Evolutionary conservation across 2,113 vertebrate genomes (phyloP), one percentile per base, ranked within the genome.

Genomic region (Desmodus rotundus): DNA sequence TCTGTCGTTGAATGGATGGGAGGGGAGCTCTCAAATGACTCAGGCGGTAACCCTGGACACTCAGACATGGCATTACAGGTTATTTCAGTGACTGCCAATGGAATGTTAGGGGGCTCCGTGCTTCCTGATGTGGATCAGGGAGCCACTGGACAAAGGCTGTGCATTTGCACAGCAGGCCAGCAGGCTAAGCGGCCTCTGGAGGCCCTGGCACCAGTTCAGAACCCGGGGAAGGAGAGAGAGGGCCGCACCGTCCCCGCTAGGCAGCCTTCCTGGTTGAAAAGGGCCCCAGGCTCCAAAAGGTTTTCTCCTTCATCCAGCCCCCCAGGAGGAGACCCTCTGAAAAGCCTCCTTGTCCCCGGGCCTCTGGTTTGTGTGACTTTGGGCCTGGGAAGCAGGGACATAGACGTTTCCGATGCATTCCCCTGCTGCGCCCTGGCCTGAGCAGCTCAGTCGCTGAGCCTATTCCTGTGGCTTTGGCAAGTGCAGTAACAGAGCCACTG

Each of bases 11-110:
- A 74, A 45, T 2, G 22, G 65, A 38, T 28, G 31, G 84, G 45
- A n/a, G 85, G 94, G 85, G 77, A 28, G 26, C 38, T 33, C 41
- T 1, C 73, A 56, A 94, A 80, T 58, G 28, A 41, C 88, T 50
- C 93, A 70, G 89, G 77, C 63, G 95, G 95, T 74, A 24, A 77
- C 41, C 31, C 24, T 82, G 77, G 56, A 45, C 85, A 83, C 50
- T 74, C 81, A 24, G 87, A 78, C 28, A 0, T 0, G 7, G 26
- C 52, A 47, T 56, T 87, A 3, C 47, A 65, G 73, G 52, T 77
- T 91, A 84, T 94, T 93, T 95, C 82, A 84, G 8, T 5, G 20
- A 8, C 0, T 1, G 45, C 63, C 81, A 65, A 7, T 1, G 58
- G 45, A 50, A 43, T 15, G 3, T 31, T 63, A 31, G 41, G 54